Conservation (phyloP, 1,140 invertebrate species). For the Zaprionus inermis region DNA sequence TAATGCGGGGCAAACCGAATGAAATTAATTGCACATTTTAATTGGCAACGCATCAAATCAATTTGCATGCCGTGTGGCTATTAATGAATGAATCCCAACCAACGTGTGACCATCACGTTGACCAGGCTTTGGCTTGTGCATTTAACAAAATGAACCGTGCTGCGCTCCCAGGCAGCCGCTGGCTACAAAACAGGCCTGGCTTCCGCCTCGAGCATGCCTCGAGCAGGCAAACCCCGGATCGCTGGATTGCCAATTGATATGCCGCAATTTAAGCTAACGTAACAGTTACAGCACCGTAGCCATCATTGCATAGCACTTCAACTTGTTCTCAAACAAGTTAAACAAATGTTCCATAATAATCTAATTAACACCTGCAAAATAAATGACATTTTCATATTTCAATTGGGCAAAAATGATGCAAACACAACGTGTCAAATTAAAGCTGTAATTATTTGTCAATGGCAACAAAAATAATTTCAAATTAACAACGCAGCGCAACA, state of each 20-base stretch:
- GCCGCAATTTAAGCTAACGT: not conserved
- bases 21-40: slow-evolving; percentile 82
- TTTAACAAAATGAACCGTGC: not conserved
- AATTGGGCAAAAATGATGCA: not conserved
- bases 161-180: not conserved
- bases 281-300: not conserved
- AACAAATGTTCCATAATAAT: not conserved
- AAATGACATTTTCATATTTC: slow-evolving; percentile 4
- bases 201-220: too few relatives aligned
- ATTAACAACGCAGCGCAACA: not conserved
- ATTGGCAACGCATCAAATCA: slow-evolving; percentile 81
- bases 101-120: not conserved
- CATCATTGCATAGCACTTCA: not conserved
- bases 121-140: not conserved
- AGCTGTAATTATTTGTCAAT: not conserved
- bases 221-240: not conserved
- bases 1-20: slow-evolving; percentile 73
- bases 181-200: not conserved
- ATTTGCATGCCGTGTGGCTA: slow-evolving; percentile 62
- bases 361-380: not conserved
- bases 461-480: not conserved
- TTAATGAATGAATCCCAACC: slow-evolving; percentile 74
- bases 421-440: not conserved
- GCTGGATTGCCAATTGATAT: not conserved
- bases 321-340: not conserved